These are phyloP conservation scores for Urosaurus nigricauda DNA, from an alignment of 2,797 vertebrate genomes.

Conservation along the genomic window DNA sequence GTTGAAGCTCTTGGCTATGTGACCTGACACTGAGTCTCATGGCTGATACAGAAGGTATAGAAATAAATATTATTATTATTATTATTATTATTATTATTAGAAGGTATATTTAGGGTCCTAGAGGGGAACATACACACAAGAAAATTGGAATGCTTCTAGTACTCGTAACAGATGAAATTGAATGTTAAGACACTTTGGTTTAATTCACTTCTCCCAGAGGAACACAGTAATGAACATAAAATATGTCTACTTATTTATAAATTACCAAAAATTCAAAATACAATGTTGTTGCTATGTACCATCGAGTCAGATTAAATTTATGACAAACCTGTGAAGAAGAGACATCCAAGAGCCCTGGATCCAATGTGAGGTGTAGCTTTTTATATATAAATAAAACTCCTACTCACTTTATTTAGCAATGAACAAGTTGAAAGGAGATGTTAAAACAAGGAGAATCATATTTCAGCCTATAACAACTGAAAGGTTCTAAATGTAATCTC, in stretches of 20 bases:
- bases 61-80: too few species aligned
- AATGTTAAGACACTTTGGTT: conserved; percentile 40
- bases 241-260: conserved; percentile 18
- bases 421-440: background rate
- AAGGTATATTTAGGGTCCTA: too few species aligned
- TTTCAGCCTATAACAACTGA: background rate
- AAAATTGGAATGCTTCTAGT: conserved; percentile 17
- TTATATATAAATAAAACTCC: background rate
- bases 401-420: background rate
- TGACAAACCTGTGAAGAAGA: too few species aligned
- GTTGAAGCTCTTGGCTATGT: too few species aligned
- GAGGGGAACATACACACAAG: background rate
- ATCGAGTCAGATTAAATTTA: too few species aligned
- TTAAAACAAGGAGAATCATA: background rate
- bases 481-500: background rate
- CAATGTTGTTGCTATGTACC: too few species aligned
- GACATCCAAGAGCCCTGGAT: too few species aligned
- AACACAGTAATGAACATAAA: conserved; percentile 32
- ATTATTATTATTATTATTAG: too few species aligned
- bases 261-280: conserved; percentile 34
- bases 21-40: too few species aligned
- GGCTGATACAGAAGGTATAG: too few species aligned
- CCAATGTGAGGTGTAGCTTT: background rate
- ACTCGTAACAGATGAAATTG: background rate
- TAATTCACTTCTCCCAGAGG: conserved; percentile 20